Evolutionary conservation across 1,140 invertebrate species (phyloP).

Genomic region (Ips nitidus): DNA sequence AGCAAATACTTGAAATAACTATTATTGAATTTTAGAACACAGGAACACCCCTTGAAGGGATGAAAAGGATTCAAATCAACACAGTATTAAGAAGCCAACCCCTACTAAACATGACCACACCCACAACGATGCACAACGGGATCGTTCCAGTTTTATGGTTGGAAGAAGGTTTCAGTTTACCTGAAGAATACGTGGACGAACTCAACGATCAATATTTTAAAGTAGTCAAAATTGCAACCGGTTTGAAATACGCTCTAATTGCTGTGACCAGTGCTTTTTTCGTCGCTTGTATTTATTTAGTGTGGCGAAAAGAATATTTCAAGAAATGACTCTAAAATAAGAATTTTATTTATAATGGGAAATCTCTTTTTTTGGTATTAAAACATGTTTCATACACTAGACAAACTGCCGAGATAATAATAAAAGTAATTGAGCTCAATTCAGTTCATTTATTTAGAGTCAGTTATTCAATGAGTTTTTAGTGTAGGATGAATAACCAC

Average conservation of each 20-base stretch:
- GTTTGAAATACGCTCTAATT: slow-evolving; percentile 32
- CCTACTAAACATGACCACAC: slow-evolving; percentile 7
- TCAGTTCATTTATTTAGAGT: too few relatives aligned
- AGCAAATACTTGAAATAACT: slow-evolving; percentile 2
- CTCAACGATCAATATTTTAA: slow-evolving; percentile 37
- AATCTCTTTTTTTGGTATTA: too few relatives aligned
- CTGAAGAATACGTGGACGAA: slow-evolving; percentile 37
- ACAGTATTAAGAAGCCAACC: slow-evolving; percentile 32
- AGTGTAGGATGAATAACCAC: too few relatives aligned
- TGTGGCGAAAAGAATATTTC: background rate
- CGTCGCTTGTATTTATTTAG: slow-evolving; percentile 9
- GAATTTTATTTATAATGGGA: too few relatives aligned
- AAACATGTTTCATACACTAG: too few relatives aligned
- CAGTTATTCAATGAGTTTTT: too few relatives aligned
- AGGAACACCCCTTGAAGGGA: slow-evolving; percentile 40
- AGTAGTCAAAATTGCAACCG: slow-evolving; percentile 26
- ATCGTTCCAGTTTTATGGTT: slow-evolving; percentile 43
- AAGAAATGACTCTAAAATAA: background rate
- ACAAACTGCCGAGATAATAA: too few relatives aligned
- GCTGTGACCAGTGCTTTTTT: slow-evolving; percentile 15
- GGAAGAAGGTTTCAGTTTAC: slow-evolving; percentile 41
- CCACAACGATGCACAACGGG: slow-evolving; percentile 29
- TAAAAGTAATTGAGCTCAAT: too few relatives aligned
- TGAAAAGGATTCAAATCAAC: slow-evolving; percentile 42
- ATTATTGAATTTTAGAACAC: slow-evolving; percentile 38